Base-by-base conservation (phyloP, 2,113 vertebrate genomes). In the Onychorhynchus coronatus region DNA sequence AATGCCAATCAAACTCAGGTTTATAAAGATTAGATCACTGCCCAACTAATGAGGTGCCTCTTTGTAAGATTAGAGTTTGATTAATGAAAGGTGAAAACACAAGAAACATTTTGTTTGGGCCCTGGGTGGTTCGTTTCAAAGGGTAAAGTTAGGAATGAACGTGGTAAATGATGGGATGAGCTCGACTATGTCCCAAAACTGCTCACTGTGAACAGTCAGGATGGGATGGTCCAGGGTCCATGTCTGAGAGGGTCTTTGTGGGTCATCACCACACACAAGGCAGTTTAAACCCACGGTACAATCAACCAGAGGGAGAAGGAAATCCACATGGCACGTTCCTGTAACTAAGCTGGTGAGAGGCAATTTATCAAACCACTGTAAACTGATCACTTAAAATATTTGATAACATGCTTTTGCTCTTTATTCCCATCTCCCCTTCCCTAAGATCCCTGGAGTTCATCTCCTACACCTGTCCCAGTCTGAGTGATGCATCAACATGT, bases 131-230 rank as follows among this genome's bases (percentile, higher is more conserved):
- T 74, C 14, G 18, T 42, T 81, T 47, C 0, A 46, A 92, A 50
- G 46, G 50, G 18, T 14, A 33, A 75, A 72, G 21, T 53, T 35
- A 23, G 68, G 66, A 50, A 58, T 22, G 19, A 83, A 31, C 3
- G 2, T 0, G 8, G 24, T 7, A 16, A 77, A 77, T 1, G 14
- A 16, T 1, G 1, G 24, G 44, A 70, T 2, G 2, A 71, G 12
- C 31, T 49, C 12, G 7, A 5, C 28, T n/a, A 4, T 6, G 10
- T 27, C 31, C 58, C 22, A 27, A 15, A 41, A 37, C 5, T 11
- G 11, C 2, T 13, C 14, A 11, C 16, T 25, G 37, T 8, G 27
- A 42, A 8, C 10, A 6, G 8, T 19, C 6, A 24, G 42, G 77
- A 12, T 33, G 50, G 12, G 41, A 41, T 5, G 7, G 28, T 2